These are phyloP conservation scores for Drosophila orena DNA, from an alignment of 1,140 invertebrate species.

Conservation along the genomic window DNA sequence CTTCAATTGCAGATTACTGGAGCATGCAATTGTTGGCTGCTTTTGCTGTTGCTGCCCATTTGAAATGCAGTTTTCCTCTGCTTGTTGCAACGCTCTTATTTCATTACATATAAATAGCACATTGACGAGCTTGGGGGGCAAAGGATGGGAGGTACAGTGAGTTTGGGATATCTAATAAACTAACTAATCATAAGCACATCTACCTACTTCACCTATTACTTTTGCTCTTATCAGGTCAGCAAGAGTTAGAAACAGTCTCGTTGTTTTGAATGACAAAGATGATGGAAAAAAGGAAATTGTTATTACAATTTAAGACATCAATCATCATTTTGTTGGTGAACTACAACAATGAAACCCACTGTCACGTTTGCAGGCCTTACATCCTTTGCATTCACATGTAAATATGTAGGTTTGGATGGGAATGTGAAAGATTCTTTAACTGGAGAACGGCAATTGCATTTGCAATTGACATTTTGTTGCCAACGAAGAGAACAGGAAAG, in stretches of 20 bases:
- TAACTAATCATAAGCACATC: background rate
- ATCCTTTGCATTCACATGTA: constrained; percentile 5
- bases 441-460: constrained; percentile 33
- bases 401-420: constrained; percentile 1
- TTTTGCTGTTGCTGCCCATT: constrained; percentile 52
- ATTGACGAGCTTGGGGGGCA: constrained; percentile 38
- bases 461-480: constrained; percentile 64
- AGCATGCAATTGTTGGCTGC: constrained; percentile 60
- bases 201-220: no score
- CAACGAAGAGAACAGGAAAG: constrained; percentile 40
- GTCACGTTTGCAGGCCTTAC: background rate
- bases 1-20: constrained; percentile 60
- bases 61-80: constrained; percentile 74
- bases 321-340: no score
- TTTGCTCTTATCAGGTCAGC: no score
- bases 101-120: constrained; percentile 58
- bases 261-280: no score
- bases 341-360: no score
- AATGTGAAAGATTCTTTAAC: constrained; percentile 25
- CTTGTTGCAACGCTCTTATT: constrained; percentile 51
- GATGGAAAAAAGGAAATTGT: no score
- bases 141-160: constrained; percentile 5
- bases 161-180: background rate
- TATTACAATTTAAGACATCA: no score
- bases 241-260: no score